Evolutionary conservation across 2,888 invertebrate species (phyloP), one percentile per base, ranked within the genome.

Genomic region (Drosophila prostipennis): DNA sequence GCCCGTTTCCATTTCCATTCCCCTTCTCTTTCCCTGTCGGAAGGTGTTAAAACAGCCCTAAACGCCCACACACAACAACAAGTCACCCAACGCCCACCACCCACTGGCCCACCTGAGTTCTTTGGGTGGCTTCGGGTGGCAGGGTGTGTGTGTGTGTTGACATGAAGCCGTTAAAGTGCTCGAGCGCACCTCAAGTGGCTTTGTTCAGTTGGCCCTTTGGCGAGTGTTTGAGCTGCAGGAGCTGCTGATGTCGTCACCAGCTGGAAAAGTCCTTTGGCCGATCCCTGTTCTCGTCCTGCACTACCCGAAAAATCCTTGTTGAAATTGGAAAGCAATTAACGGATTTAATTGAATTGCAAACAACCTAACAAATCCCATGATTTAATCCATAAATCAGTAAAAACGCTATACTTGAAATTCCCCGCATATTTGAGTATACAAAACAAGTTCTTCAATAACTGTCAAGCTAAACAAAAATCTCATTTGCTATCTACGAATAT

Each of bases 121-220:
- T 54, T 26, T 58, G 43, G 39, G 49, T 65, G 54, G 63, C 26
- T 71, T 42, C 10, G 32, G 60, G 60, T 42, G 39, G 60, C 32
- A 32, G n/a, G 34, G 34, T 26, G 26, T 26, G 34, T 34, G 60
- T 60, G 77, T 80, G 81, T 80, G 87, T 74, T 87, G 81, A 81
- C 81, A 89, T 84, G 84, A 76, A 87, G 82, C 87, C 85, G 87
- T 83, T 87, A 81, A 83, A 87, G 83, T 86, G 88, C 88, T 78
- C 84, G 84, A 86, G 89, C 83, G 74, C 84, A 88, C 89, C 84
- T 85, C 89, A 88, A 85, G 84, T 88, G 80, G 84, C 84, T 85
- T 85, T 85, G 87, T 85, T 87, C 80, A 76, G 82, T 83, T 83
- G 82, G 82, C 79, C 86, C 82, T 87, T 83, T 70, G 88, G 77